These are phyloP conservation scores for Watsonalla binaria DNA, from an alignment of 2,888 invertebrate species.

Conservation along the genomic window DNA sequence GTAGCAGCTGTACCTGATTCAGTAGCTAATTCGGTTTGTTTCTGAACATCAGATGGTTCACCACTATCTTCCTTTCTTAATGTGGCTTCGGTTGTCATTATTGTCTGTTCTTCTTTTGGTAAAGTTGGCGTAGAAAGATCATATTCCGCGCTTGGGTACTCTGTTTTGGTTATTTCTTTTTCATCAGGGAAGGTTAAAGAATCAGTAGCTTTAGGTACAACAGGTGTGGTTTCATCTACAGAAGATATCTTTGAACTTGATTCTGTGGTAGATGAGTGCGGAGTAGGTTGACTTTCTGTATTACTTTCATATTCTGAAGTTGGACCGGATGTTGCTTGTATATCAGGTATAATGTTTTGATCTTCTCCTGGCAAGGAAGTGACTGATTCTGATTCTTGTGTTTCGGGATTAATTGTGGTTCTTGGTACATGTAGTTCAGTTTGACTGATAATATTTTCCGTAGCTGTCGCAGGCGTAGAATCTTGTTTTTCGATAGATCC, in stretches of 20 bases:
- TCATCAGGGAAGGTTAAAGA: not conserved
- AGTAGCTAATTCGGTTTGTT: constrained; percentile 12
- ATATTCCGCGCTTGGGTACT: not conserved
- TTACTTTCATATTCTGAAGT: constrained; percentile 7
- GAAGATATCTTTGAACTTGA: constrained; percentile 1
- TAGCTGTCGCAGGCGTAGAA: constrained; percentile 2
- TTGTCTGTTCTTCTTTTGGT: constrained; percentile 23
- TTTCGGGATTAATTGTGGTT: not conserved
- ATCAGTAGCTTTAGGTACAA: not conserved
- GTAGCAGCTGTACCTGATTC: constrained; percentile 19
- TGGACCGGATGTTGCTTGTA: constrained; percentile 13
- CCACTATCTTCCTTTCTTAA: constrained; percentile 26
- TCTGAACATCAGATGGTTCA: constrained; percentile 5
- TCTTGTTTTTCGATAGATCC: not conserved
- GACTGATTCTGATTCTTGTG: not conserved
- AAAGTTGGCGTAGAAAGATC: constrained; percentile 4
- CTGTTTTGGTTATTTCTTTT: not conserved
- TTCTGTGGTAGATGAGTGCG: constrained; percentile 2
- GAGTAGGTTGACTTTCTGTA: not conserved
- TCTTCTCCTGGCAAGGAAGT: constrained; percentile 3
- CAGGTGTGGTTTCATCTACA: not conserved
- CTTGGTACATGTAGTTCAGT: not conserved
- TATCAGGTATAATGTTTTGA: constrained; percentile 11
- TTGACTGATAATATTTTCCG: constrained; percentile 21
- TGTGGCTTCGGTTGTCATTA: constrained; percentile 27